Conservation (phyloP, 2,113 vertebrate species). For the Prionailurus viverrinus region DNA sequence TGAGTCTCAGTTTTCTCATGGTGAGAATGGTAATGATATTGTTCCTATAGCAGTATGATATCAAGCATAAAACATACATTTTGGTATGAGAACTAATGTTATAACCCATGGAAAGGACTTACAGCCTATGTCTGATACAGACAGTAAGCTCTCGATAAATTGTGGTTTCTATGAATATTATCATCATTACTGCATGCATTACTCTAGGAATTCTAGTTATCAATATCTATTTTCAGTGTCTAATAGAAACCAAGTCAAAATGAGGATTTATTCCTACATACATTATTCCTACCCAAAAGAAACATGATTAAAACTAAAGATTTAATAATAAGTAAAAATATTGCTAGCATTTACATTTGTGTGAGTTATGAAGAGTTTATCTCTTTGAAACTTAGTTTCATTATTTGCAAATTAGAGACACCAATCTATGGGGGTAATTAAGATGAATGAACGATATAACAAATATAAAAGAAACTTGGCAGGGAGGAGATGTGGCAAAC, state of each 20-base stretch:
- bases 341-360: not conserved
- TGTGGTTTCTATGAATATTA: not conserved
- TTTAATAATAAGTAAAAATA: not conserved
- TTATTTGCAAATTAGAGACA: conserved; percentile 30
- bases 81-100: not conserved
- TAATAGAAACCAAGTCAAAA: not conserved
- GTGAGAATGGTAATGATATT: not conserved
- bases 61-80: not conserved
- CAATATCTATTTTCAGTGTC: not conserved
- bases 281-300: not conserved
- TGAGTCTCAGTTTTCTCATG: not conserved
- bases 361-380: not conserved
- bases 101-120: not conserved
- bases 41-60: not conserved
- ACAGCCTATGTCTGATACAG: not conserved
- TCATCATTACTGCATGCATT: not conserved
- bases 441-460: not conserved
- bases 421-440: not conserved
- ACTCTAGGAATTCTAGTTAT: not conserved
- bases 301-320: not conserved
- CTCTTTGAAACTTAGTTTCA: conserved; percentile 16
- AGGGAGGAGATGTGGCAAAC: not conserved
- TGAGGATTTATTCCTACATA: not conserved
- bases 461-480: not conserved
- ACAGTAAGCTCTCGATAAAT: not conserved